Evolutionary conservation across 2,113 vertebrate genomes (phyloP).

Genomic region (Ctenodactylus gundi): DNA sequence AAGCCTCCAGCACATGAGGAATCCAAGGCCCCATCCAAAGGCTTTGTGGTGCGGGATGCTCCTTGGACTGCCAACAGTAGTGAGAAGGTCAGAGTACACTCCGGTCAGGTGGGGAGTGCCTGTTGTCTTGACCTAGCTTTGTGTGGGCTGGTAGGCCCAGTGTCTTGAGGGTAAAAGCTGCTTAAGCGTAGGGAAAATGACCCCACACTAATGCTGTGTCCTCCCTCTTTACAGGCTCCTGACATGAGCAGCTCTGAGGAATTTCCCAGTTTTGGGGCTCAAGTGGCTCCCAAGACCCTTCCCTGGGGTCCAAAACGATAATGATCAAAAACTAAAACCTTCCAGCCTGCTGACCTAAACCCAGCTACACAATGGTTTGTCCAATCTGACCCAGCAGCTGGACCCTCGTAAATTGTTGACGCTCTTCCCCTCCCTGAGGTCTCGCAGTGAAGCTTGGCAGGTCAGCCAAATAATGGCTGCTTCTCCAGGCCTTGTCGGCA

Average conservation of each 20-base stretch:
- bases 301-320: slow-evolving; percentile 99
- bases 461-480: slow-evolving; percentile 31
- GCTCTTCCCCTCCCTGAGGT: slow-evolving; percentile 79
- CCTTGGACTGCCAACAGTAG: slow-evolving; percentile 92
- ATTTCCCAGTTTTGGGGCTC: slow-evolving; percentile 98
- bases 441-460: slow-evolving; percentile 82
- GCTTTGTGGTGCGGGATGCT: slow-evolving; percentile 98
- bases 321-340: slow-evolving; percentile 82
- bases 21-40: slow-evolving; percentile 92
- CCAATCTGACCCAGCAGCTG: slow-evolving; percentile 83
- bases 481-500: not conserved
- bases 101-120: not conserved
- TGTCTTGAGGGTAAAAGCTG: not conserved
- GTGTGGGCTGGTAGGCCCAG: not conserved
- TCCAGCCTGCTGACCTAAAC: slow-evolving; percentile 83
- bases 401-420: slow-evolving; percentile 78
- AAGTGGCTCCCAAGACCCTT: slow-evolving; percentile 92
- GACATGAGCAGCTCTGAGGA: slow-evolving; percentile 99
- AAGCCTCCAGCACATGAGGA: slow-evolving; percentile 90
- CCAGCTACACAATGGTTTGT: slow-evolving; percentile 78
- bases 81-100: slow-evolving; percentile 89
- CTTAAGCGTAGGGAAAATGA: rapidly evolving
- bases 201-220: not conserved
- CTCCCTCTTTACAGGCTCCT: slow-evolving; percentile 87
- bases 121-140: not conserved